These are phyloP conservation scores for Pyrgilauda ruficollis DNA, from an alignment of 2,113 vertebrate species.

Conservation along the genomic window DNA sequence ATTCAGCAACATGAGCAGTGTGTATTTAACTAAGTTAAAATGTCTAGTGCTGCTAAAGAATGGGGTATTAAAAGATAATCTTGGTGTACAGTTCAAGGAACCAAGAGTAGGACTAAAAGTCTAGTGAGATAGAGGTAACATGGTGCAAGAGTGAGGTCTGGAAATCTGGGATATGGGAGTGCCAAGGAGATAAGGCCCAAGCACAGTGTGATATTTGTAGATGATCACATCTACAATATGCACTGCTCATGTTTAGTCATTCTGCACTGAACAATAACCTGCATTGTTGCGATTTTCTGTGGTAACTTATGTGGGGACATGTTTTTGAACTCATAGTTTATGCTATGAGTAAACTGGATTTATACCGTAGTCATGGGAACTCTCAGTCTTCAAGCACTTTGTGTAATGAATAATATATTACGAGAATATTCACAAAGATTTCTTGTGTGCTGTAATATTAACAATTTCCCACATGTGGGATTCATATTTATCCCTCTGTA, in stretches of 20 bases:
- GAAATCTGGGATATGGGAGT: rapidly evolving
- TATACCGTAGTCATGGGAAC: constrained; percentile 50
- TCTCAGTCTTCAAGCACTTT: constrained; percentile 10
- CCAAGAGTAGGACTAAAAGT: neutral
- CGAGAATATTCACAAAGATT: constrained; percentile 3
- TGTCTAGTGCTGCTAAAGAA: neutral
- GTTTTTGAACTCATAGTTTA: neutral
- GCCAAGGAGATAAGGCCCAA: neutral
- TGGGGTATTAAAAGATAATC: neutral
- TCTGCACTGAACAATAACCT: neutral
- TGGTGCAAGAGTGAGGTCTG: neutral
- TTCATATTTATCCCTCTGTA: constrained; percentile 35
- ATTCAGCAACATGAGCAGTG: neutral
- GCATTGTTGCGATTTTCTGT: neutral
- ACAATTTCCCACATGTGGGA: constrained; percentile 34
- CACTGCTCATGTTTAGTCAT: neutral
- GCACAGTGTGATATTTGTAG: neutral
- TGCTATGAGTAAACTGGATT: neutral
- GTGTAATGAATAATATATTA: constrained; percentile 56
- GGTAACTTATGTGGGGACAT: neutral
- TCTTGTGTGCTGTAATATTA: constrained; percentile 39
- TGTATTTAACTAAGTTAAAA: neutral
- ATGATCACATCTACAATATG: neutral
- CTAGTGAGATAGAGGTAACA: neutral
- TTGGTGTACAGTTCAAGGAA: neutral